Evolutionary conservation across 1,140 invertebrate genomes (phyloP).

Genomic region (Popillia japonica): DNA sequence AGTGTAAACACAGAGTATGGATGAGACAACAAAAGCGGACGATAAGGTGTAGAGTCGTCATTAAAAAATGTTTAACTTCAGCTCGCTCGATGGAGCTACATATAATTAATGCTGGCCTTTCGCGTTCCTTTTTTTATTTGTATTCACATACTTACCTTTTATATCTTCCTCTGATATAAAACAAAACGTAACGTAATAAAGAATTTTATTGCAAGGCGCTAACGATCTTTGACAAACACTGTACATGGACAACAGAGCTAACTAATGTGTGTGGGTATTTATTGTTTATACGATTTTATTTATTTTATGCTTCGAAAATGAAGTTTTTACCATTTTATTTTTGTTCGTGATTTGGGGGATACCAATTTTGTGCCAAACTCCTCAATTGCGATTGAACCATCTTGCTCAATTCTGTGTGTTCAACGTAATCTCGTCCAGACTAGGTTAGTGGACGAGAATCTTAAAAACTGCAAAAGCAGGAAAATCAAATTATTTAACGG

Average conservation of each 20-base stretch:
- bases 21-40: background rate
- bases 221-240: background rate
- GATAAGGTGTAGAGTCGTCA: background rate
- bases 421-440: too few species aligned
- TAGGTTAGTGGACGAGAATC: too few species aligned
- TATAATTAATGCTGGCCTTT: conserved; percentile 14
- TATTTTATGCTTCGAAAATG: too few species aligned
- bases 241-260: background rate
- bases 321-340: too few species aligned
- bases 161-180: conserved; percentile 32
- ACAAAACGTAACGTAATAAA: conserved; percentile 18
- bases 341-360: too few species aligned
- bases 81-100: background rate
- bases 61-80: background rate
- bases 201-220: conserved; percentile 21
- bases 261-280: too few species aligned
- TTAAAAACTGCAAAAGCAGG: too few species aligned
- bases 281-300: too few species aligned
- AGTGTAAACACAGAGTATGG: background rate
- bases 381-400: too few species aligned
- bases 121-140: background rate
- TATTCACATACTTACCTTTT: conserved; percentile 23
- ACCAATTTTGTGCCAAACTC: too few species aligned
- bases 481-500: too few species aligned
- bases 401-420: too few species aligned